Percentiles rank a stretch among this genome's conserved stretches.
Evolutionary conservation across 1,140 invertebrate species (phyloP).

Genomic region (Diprion similis): DNA sequence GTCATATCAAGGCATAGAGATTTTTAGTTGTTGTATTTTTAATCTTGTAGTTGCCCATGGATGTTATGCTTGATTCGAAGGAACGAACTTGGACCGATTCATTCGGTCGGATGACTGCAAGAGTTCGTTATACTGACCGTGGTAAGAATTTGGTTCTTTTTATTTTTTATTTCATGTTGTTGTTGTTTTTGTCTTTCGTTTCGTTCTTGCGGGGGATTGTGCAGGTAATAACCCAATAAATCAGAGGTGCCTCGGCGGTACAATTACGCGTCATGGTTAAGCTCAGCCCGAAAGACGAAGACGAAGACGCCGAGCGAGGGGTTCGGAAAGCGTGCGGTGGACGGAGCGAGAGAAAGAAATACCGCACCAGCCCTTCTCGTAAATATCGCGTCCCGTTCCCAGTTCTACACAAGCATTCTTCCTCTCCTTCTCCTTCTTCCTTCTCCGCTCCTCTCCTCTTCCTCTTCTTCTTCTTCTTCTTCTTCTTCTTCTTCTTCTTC

Average conservation of each 20-base stretch:
- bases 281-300: not conserved
- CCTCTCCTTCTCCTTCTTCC: too few relatives aligned
- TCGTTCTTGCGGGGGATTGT: not conserved
- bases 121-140: not conserved
- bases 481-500: too few relatives aligned
- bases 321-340: not conserved
- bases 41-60: too few relatives aligned
- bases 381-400: not conserved
- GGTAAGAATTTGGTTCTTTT: not conserved
- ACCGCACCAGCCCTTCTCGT: not conserved
- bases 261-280: slow-evolving; percentile 7
- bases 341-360: not conserved
- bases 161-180: too few relatives aligned
- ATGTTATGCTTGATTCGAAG: too few relatives aligned
- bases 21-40: too few relatives aligned
- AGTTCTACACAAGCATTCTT: too few relatives aligned
- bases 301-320: not conserved
- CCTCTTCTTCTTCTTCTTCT: too few relatives aligned
- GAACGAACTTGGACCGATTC: not conserved
- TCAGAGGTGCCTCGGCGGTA: not conserved
- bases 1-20: too few relatives aligned
- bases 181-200: too few relatives aligned
- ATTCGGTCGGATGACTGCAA: not conserved
- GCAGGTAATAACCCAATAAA: slow-evolving; percentile 7
- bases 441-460: too few relatives aligned